phyloP scores from a whole-genome alignment of 2,888 invertebrate genomes.

The Ashinkailepas kermadecensis region DNA sequence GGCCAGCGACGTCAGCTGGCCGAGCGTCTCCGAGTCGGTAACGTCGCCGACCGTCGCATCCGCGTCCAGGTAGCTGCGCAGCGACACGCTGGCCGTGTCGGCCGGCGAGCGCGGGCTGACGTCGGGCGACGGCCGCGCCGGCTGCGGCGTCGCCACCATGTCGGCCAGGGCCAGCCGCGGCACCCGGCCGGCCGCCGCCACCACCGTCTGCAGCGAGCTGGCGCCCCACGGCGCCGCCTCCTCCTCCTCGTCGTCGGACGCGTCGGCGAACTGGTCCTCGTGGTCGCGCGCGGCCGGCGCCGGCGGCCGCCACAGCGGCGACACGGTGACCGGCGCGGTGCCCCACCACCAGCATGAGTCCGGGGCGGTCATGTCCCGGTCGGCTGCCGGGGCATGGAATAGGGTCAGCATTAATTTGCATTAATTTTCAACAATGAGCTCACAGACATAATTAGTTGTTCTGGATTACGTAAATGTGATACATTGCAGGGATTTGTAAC shows the following conservation, averaged over 20 bases:
- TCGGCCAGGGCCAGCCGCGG: background rate
- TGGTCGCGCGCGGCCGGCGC: background rate
- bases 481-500: no score
- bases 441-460: no score
- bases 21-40: background rate
- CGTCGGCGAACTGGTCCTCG: background rate
- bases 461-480: no score
- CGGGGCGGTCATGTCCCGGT: no score
- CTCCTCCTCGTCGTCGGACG: background rate
- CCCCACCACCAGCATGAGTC: background rate
- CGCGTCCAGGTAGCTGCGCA: slow-evolving; percentile 12
- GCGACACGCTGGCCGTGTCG: slow-evolving; percentile 13
- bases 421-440: no score
- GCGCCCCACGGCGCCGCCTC: background rate
- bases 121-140: background rate
- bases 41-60: background rate
- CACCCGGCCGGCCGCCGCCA: background rate
- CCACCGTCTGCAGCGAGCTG: slow-evolving; percentile 14
- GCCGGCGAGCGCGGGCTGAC: background rate
- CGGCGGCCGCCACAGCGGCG: slow-evolving; percentile 10
- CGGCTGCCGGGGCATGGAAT: no score
- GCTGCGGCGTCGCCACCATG: slow-evolving; percentile 1
- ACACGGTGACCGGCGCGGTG: background rate
- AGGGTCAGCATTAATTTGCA: no score
- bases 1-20: background rate